A percentile compares a stretch with the other conserved stretches of the same genome.
These are phyloP conservation scores for Cheracebus regulus DNA, from an alignment of 2,797 vertebrate species.

Conservation along the genomic window DNA sequence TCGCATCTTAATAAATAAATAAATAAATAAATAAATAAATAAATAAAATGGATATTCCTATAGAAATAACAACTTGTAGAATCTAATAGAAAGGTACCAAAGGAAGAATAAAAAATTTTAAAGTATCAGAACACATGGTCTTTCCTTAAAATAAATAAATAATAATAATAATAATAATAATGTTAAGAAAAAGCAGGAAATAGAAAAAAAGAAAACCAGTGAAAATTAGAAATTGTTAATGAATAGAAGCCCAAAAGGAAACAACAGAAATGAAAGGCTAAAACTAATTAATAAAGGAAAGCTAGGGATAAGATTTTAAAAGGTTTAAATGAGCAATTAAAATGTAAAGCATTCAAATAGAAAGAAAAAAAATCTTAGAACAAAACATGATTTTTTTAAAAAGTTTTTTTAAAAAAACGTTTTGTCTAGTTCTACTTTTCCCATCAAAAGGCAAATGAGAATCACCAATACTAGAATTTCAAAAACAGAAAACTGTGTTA, in stretches of 20 bases:
- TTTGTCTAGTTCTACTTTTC: constrained; percentile 1
- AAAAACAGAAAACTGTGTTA: not conserved
- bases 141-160: not conserved
- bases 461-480: constrained; percentile 11
- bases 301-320: not conserved
- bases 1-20: no score
- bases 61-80: not conserved
- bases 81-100: not conserved
- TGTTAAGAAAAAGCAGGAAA: not conserved
- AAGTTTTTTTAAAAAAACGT: not conserved
- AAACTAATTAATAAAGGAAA: not conserved
- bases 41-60: not conserved
- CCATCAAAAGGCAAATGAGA: constrained; percentile 7
- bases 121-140: not conserved
- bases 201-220: not conserved
- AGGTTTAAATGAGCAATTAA: constrained; percentile 2
- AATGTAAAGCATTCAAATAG: not conserved
- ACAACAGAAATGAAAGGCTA: not conserved
- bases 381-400: not conserved
- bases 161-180: not conserved
- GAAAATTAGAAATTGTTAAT: not conserved
- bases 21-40: no score
- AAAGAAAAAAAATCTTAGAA: not conserved
- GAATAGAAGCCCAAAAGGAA: not conserved
- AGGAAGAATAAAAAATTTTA: not conserved